Conservation (phyloP, 2,888 invertebrate species). For the Mantis religiosa region DNA sequence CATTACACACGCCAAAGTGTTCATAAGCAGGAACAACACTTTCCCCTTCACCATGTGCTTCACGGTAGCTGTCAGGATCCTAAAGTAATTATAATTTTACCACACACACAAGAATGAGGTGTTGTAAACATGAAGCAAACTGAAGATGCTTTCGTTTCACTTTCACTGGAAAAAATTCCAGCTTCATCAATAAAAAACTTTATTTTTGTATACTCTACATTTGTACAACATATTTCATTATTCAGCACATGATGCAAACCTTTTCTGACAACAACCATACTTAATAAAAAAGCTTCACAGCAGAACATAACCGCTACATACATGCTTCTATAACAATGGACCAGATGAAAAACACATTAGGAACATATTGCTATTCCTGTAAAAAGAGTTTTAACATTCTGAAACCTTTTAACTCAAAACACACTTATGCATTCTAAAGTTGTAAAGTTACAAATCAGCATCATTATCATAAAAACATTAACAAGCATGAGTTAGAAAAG, state of each 20-base stretch:
- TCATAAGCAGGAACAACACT: no score
- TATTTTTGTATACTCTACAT: slow-evolving; percentile 22
- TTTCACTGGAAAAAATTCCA: background rate
- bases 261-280: slow-evolving; percentile 5
- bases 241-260: slow-evolving; percentile 6
- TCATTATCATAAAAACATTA: background rate
- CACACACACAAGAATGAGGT: no score
- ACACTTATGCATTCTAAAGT: background rate
- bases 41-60: no score
- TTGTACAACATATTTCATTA: slow-evolving; percentile 17
- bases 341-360: background rate
- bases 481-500: background rate
- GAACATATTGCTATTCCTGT: background rate
- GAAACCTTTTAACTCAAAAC: background rate
- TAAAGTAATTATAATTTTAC: no score
- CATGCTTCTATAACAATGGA: background rate
- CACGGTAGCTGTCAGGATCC: no score
- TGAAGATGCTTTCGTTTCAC: background rate
- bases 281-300: background rate
- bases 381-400: background rate
- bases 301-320: background rate
- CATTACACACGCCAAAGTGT: no score
- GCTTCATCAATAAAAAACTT: slow-evolving; percentile 18
- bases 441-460: background rate
- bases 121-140: background rate